Evolutionary conservation across 2,113 vertebrate genomes (phyloP).

Genomic region (Apodemus speciosus): DNA sequence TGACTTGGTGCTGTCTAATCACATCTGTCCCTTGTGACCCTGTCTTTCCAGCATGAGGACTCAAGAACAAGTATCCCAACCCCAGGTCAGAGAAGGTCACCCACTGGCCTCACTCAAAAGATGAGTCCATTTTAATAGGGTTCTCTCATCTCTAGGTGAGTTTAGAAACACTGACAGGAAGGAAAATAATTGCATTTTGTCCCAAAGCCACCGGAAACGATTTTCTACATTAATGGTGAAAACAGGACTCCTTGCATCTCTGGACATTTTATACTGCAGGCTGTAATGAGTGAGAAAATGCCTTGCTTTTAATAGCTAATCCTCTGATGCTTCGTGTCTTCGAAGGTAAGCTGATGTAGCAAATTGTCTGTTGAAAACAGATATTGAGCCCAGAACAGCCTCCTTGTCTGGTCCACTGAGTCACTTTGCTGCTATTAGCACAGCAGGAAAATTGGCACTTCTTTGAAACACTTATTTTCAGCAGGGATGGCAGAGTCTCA

Average conservation of each 20-base stretch:
- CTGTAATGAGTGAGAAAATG: constrained; percentile 73
- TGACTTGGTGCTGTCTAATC: constrained; percentile 38
- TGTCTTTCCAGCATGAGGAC: neutral
- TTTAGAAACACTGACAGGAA: constrained; percentile 54
- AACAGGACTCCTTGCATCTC: constrained; percentile 58
- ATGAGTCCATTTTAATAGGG: constrained; percentile 51
- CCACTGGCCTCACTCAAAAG: neutral
- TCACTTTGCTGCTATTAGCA: constrained; percentile 33
- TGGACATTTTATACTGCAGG: constrained; percentile 54
- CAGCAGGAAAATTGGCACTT: neutral
- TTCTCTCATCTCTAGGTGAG: constrained; percentile 47
- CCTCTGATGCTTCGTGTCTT: constrained; percentile 57
- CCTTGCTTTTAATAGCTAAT: constrained; percentile 74
- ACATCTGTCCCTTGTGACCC: constrained; percentile 31
- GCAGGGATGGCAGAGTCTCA: neutral
- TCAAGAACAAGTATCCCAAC: neutral
- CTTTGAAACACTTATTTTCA: neutral
- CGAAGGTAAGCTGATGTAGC: constrained; percentile 49
- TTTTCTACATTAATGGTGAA: constrained; percentile 63
- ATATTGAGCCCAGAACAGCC: neutral
- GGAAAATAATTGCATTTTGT: constrained; percentile 69
- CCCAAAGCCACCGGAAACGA: constrained; percentile 35
- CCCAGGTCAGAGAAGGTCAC: neutral
- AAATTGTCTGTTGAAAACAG: constrained; percentile 24
- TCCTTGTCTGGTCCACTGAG: neutral